Percentiles rank a stretch among this genome's conserved stretches.
phyloP scores from a whole-genome alignment of 1,140 invertebrate genomes.

The Onthophagus taurus region DNA sequence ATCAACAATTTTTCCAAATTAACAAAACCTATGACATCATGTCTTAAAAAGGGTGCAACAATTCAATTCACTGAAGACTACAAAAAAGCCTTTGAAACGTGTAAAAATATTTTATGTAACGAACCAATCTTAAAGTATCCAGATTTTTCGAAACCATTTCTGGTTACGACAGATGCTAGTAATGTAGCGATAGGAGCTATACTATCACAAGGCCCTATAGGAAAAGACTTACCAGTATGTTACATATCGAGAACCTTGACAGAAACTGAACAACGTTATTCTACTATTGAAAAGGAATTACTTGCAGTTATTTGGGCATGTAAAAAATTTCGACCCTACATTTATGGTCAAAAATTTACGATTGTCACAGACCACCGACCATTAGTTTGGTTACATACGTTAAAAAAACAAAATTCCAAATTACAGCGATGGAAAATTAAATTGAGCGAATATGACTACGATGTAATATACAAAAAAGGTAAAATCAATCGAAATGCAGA shows the following conservation, averaged over 20 bases:
- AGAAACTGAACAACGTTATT: conserved; percentile 25
- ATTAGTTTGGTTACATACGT: conserved; percentile 38
- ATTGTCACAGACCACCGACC: conserved; percentile 38
- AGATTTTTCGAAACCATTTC: conserved; percentile 16
- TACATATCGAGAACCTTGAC: conserved; percentile 20
- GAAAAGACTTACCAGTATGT: conserved; percentile 18
- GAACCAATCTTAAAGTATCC: conserved; percentile 4
- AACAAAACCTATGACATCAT: conserved; percentile 11
- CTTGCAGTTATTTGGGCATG: conserved; percentile 35
- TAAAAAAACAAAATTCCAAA: conserved; percentile 35
- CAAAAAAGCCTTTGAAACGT: conserved; percentile 8
- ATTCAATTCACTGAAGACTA: conserved; percentile 3
- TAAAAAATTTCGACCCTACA: conserved; percentile 36
- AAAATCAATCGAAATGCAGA: conserved; percentile 7
- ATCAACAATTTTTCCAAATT: conserved; percentile 12
- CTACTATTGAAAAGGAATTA: conserved; percentile 32
- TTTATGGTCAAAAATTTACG: conserved; percentile 31
- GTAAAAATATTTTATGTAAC: conserved; percentile 10
- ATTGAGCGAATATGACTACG: conserved; percentile 32
- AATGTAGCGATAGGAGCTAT: conserved; percentile 25
- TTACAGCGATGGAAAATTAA: conserved; percentile 29
- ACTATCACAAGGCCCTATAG: conserved; percentile 24
- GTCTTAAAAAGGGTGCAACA: conserved; percentile 8
- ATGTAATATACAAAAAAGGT: conserved; percentile 25
- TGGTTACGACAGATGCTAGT: conserved; percentile 29